A percentile compares a stretch with the other conserved stretches of the same genome.
Conservation (phyloP, 2,113 vertebrate species). For the Lasiurus cinereus region DNA sequence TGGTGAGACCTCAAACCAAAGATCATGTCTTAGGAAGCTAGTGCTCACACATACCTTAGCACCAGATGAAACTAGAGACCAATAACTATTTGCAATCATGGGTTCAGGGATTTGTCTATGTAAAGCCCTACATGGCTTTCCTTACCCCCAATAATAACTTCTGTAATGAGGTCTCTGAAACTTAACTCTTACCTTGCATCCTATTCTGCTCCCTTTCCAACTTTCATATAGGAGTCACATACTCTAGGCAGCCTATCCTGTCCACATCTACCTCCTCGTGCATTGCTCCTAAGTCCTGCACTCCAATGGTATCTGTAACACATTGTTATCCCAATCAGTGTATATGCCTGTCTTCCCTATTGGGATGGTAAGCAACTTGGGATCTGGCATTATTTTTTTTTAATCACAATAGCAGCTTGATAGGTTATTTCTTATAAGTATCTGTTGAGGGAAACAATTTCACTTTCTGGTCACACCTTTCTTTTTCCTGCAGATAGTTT, state of each 20-base stretch:
- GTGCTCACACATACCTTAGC: not conserved
- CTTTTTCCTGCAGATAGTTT: slow-evolving; percentile 7
- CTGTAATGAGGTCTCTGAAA: not conserved
- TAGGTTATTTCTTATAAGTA: slow-evolving; percentile 19
- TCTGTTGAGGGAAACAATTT: not conserved
- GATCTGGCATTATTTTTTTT: not conserved
- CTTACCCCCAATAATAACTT: not conserved
- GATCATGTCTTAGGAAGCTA: not conserved
- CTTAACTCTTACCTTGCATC: rapidly evolving
- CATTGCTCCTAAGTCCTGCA: not conserved
- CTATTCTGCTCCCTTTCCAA: not conserved
- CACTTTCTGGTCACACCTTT: not conserved
- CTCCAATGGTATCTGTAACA: rapidly evolving
- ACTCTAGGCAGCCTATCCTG: too few relatives aligned
- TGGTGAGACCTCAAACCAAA: slow-evolving; percentile 60
- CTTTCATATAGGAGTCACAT: rapidly evolving
- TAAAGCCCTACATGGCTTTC: not conserved
- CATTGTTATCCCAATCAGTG: rapidly evolving
- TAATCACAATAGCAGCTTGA: not conserved
- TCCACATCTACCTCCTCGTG: not conserved
- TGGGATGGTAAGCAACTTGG: not conserved
- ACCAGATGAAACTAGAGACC: not conserved
- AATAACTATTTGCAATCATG: not conserved
- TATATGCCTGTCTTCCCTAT: not conserved
- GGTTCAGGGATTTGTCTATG: not conserved